Evolutionary conservation across 2,888 invertebrate genomes (phyloP).

Genomic region (Microctonus brassicae): DNA sequence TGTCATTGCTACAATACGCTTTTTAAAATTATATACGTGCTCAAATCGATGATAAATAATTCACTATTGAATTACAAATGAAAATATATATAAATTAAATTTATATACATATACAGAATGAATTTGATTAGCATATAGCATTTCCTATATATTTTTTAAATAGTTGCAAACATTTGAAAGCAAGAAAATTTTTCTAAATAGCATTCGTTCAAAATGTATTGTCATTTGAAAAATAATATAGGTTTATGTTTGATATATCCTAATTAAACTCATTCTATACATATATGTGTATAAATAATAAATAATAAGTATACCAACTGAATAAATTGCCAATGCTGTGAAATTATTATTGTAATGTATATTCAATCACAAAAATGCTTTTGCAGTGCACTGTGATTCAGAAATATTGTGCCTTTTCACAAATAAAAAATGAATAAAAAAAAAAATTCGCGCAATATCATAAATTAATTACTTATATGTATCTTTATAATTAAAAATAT

Average conservation of each 20-base stretch:
- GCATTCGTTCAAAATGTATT: too few species aligned
- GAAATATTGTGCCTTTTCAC: slow-evolving; percentile 29
- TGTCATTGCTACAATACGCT: neutral
- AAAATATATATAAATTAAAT: neutral
- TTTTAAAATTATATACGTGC: neutral
- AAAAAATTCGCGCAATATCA: neutral
- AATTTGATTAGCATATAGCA: too few species aligned
- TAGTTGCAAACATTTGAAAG: too few species aligned
- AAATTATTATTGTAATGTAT: slow-evolving; percentile 5
- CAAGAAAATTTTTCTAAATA: too few species aligned
- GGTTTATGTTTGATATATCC: too few species aligned
- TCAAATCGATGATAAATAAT: neutral
- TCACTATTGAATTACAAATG: neutral
- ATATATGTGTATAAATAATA: neutral
- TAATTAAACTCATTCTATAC: too few species aligned
- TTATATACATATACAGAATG: neutral
- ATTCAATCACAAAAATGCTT: slow-evolving; percentile 18
- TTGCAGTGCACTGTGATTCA: slow-evolving; percentile 17
- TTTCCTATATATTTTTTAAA: too few species aligned
- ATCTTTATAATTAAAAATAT: too few species aligned
- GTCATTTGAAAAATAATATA: too few species aligned
- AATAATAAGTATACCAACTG: neutral
- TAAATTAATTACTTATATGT: too few species aligned
- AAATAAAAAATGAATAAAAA: neutral
- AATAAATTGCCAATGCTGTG: slow-evolving; percentile 16